Conservation (phyloP, 2,797 vertebrate genomes). For the Darevskia mixta region DNA sequence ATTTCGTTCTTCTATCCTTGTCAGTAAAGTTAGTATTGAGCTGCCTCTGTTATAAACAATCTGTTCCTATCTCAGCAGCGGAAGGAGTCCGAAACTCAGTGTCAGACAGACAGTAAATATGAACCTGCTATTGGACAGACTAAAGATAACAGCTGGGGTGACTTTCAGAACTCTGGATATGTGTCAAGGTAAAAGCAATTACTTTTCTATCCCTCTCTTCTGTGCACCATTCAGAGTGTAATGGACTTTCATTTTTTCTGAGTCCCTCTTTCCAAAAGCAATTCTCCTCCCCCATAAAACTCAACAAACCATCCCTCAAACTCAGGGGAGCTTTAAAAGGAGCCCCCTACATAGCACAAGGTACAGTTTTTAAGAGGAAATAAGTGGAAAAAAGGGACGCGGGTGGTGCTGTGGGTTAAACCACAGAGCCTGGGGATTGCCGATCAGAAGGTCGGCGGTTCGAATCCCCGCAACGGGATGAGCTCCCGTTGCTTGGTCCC, state of each 20-base stretch:
- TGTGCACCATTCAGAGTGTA: no score
- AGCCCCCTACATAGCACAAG: background rate
- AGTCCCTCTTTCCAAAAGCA: background rate
- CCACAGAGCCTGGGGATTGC: no score
- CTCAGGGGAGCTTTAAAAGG: background rate
- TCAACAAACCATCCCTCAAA: background rate
- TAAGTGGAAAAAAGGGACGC: background rate
- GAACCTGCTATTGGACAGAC: slow-evolving; percentile 82
- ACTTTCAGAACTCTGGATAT: slow-evolving; percentile 88
- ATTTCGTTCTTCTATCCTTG: background rate
- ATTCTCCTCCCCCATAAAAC: no score
- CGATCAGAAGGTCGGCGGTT: no score
- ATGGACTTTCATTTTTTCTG: background rate
- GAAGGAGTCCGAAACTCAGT: slow-evolving; percentile 97
- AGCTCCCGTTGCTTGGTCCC: no score
- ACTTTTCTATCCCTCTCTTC: no score
- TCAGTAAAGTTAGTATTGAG: slow-evolving; percentile 22
- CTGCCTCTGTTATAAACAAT: slow-evolving; percentile 15
- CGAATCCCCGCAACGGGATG: no score
- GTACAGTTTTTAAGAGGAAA: background rate
- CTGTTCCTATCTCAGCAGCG: slow-evolving; percentile 83
- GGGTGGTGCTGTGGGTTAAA: no score
- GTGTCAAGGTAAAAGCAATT: slow-evolving; percentile 88
- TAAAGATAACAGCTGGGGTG: slow-evolving; percentile 84
- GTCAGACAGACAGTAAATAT: slow-evolving; percentile 95